Percentiles rank a stretch among this genome's conserved stretches.
phyloP scores from a whole-genome alignment of 1,140 invertebrate genomes.

The Belonocnema kinseyi region DNA sequence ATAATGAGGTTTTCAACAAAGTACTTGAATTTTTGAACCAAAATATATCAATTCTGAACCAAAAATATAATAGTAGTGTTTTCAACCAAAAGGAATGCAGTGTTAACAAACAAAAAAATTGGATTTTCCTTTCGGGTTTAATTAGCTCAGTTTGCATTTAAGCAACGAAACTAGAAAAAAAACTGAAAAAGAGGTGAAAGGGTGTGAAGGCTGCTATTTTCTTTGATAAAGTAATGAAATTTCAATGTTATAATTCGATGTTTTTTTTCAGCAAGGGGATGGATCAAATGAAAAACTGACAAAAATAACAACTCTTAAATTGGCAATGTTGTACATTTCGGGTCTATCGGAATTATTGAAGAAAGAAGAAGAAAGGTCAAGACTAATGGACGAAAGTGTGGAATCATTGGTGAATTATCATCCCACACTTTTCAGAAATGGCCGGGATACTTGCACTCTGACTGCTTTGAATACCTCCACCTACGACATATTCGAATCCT shows the following conservation, averaged over 20 bases:
- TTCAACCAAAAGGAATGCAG: no score
- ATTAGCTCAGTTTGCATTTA: no score
- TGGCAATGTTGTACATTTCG: slow-evolving; percentile 92
- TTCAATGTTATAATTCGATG: not conserved
- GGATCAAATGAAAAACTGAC: slow-evolving; percentile 84
- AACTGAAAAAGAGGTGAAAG: no score
- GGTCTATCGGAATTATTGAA: slow-evolving; percentile 51
- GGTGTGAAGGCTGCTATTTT: no score
- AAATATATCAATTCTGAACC: no score
- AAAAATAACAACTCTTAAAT: slow-evolving; percentile 90
- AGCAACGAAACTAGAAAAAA: no score
- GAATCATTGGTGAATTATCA: slow-evolving; percentile 22
- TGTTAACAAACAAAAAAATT: no score
- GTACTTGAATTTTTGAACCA: no score
- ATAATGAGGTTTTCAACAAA: no score
- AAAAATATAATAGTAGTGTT: no score
- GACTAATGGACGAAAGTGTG: slow-evolving; percentile 1
- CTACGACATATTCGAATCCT: slow-evolving; percentile 15
- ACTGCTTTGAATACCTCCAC: slow-evolving; percentile 25
- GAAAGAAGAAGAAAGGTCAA: slow-evolving; percentile 3
- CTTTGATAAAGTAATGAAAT: not conserved
- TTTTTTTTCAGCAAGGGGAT: slow-evolving; percentile 32
- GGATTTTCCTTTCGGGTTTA: no score
- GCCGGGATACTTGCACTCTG: slow-evolving; percentile 8
- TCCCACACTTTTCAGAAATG: slow-evolving; percentile 26